Base-by-base conservation (phyloP, 2,113 vertebrate species). In the Saimiri boliviensis region DNA sequence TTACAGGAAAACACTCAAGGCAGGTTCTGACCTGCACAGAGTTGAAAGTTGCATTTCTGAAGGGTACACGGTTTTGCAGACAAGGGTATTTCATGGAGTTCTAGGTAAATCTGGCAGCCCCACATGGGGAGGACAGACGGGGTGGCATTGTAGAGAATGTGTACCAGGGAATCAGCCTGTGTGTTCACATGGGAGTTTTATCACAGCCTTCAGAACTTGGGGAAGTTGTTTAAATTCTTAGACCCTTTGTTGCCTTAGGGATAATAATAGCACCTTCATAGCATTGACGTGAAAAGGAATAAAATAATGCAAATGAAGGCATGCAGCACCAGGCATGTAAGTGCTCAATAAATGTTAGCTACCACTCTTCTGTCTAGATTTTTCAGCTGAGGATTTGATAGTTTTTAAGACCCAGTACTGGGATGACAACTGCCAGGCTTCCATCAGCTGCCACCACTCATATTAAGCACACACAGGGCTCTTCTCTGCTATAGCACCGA, bases 301-400 rank as follows among this genome's bases (percentile, higher is more conserved):
- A 16, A 73, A 47, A 42, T 42, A 37, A 73, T 8, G 7, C 27
- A 32, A 52, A 16, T 0, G 5, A 84, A 88, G 66, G 66, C 68
- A 0, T 30, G 0, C 4, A 0, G 12, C 4, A 8, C 42, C 0
- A 2, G 68, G 37, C 58, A 21, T 2, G 11, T 12, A 17, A 9
- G n/a, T 4, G 10, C 13, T 45, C 76, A 1, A 0, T 74, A 11
- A 49, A 35, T 27, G 23, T 17, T 32, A 25, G 25, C 35, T 17
- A 13, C 42, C 81, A 25, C 35, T 40, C 25, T 17, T 58, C 81
- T 56, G 63, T 90, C 96, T 58, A 12, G 10, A 14, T 6, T 68
- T 85, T 76, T 47, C 81, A 58, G 66, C 89, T 45, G 37, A 89
- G 21, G 27, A 32, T 56, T 37, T 86, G 32, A 70, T 6, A 88